Base-by-base conservation (phyloP, 35 echinoderm and acorn worm species). In the Eucidaris tribuloides region DNA sequence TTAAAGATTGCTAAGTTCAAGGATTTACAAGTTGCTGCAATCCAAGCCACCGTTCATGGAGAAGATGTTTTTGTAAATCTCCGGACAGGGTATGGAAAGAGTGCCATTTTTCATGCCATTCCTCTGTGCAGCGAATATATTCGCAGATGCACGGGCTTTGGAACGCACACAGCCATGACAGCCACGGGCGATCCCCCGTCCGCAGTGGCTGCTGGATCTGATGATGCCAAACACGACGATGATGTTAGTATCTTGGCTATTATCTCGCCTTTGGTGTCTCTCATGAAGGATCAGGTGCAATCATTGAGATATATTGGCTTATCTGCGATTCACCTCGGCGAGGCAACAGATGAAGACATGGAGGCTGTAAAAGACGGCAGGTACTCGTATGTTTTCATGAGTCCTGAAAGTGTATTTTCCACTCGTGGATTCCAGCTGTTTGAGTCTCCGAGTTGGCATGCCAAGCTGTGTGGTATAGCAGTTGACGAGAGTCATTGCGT, bases 401-500 rank as follows among this genome's bases (percentile, higher is more conserved):
- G 48, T 52, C 48, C 48, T 52, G 48, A 52, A 52, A 52, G 48
- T 52, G 48, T n/a, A n/a, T 9, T 52, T 9, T 52, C 48, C 48
- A 42, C 1, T 71, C 65, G 24, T 25, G 25, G 65, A 71, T 71
- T 40, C 42, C 25, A 72, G 25, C 20, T 62, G 58, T 62, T 62
- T 29, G 25, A 58, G 18, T n/a, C 27, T 17, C 25, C 58, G 13
- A 7, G 24, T 18, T 7, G 5, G 1, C 66, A 72, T 17, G 33
- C 27, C 6, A 72, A 72, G 5, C 39, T 72, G 33, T 71, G 65
- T 72, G 66, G 25, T 14, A 40, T 42, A 72, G 66, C 66, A 72
- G 66, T 72, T 20, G 66, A 72, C 42, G 66, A 72, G 33, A 72
- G 66, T 72, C 66, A 72, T 72, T 72, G 66, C 33, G 37, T 72